phyloP scores from a whole-genome alignment of 2,888 invertebrate species.

The Sinotaia quadrata region DNA sequence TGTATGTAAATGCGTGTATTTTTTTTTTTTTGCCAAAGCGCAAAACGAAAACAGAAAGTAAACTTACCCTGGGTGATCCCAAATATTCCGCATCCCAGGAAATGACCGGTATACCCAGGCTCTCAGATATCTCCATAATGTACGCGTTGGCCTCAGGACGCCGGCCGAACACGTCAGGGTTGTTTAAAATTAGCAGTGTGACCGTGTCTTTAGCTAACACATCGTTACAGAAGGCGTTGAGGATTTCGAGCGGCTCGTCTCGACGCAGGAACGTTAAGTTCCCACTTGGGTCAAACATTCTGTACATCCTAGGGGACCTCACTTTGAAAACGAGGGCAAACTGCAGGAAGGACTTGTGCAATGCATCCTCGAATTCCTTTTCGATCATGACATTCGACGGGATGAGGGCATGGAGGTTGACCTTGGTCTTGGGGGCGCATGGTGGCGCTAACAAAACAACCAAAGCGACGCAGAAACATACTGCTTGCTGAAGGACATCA shows the following conservation, averaged over 20 bases:
- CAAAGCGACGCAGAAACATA: background rate
- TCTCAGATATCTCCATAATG: constrained; percentile 36
- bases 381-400: constrained; percentile 33
- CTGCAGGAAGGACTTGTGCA: constrained; percentile 28
- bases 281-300: constrained; percentile 24
- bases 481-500: too few species aligned
- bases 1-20: background rate
- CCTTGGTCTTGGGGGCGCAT: background rate
- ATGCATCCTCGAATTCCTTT: constrained; percentile 28
- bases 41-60: too few species aligned
- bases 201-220: constrained; percentile 54
- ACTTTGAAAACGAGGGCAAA: too few species aligned
- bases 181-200: constrained; percentile 92
- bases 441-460: background rate
- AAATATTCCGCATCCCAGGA: constrained; percentile 46
- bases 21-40: too few species aligned
- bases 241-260: constrained; percentile 57
- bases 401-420: constrained; percentile 39
- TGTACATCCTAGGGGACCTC: constrained; percentile 25
- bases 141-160: constrained; percentile 39
- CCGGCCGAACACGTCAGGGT: constrained; percentile 75
- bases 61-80: constrained; percentile 37
- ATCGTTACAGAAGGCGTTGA: constrained; percentile 60
- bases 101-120: constrained; percentile 41
- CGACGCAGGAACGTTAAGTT: constrained; percentile 32